Conservation (phyloP, 2,113 vertebrate genomes). For the Motacilla tschutschensis region DNA sequence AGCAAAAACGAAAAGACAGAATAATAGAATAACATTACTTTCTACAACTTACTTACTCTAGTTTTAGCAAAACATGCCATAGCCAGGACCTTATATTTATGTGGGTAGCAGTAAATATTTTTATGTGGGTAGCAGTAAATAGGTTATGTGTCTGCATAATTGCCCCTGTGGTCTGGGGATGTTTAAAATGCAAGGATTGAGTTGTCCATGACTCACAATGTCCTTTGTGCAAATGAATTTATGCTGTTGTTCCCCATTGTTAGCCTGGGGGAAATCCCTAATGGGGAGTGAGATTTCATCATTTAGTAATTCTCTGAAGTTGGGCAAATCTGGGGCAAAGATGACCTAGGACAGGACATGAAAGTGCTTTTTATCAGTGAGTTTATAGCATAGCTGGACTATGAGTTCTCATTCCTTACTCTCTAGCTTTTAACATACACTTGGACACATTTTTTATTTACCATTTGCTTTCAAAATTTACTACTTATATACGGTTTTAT, state of each 20-base stretch:
- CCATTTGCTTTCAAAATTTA: not conserved
- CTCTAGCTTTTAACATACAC: not conserved
- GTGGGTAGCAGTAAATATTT: not conserved
- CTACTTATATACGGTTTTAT: not conserved
- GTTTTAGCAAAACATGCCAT: not conserved
- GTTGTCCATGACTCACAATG: not conserved
- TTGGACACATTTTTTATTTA: not conserved
- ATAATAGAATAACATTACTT: not conserved
- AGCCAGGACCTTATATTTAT: not conserved
- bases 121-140: not conserved
- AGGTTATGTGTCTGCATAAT: not conserved
- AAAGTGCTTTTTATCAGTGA: not conserved
- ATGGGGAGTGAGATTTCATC: accelerated
- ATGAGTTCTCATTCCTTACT: not conserved
- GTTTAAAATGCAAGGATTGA: not conserved
- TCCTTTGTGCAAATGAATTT: not conserved
- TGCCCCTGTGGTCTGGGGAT: not conserved
- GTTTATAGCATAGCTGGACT: not conserved
- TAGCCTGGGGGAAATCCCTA: not conserved
- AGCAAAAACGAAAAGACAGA: not conserved
- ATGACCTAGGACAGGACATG: not conserved
- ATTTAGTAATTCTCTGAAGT: not conserved
- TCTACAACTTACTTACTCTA: not conserved
- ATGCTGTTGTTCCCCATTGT: not conserved
- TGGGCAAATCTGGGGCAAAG: not conserved